Percentiles rank a stretch among this genome's conserved stretches.
These are phyloP conservation scores for Drosophila subpulchrella DNA, from an alignment of 1,140 invertebrate species.

Conservation along the genomic window DNA sequence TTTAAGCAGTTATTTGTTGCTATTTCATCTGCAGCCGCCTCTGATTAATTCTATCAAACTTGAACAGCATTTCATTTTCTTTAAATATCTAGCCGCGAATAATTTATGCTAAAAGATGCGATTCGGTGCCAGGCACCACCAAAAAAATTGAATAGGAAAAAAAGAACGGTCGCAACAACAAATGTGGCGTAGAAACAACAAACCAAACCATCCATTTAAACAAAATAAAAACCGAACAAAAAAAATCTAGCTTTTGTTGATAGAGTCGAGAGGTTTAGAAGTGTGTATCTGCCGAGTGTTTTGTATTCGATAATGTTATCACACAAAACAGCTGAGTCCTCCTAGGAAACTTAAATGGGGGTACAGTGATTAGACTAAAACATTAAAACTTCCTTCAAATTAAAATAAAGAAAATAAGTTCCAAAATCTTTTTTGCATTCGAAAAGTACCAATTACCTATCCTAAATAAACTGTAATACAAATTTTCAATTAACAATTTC, in stretches of 20 bases:
- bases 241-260: conserved; percentile 30
- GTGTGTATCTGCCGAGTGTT: conserved; percentile 35
- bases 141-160: conserved; percentile 42
- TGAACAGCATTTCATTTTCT: conserved; percentile 73
- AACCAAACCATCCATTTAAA: conserved; percentile 53
- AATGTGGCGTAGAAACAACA: conserved; percentile 72
- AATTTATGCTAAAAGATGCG: conserved; percentile 79
- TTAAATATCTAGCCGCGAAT: conserved; percentile 67
- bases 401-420: not conserved
- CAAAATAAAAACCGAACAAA: conserved; percentile 42
- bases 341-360: not conserved
- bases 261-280: conserved; percentile 38
- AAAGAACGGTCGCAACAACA: conserved; percentile 43
- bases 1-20: conserved; percentile 50
- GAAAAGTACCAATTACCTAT: not conserved
- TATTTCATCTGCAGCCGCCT: conserved; percentile 25
- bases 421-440: too few species aligned
- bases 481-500: not conserved
- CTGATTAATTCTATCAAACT: conserved; percentile 73
- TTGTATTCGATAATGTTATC: conserved; percentile 62
- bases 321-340: conserved; percentile 43
- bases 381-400: too few species aligned
- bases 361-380: conserved; percentile 3
- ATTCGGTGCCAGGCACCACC: conserved; percentile 72
- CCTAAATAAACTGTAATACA: not conserved